Percentiles rank a stretch among this genome's conserved stretches.
These are phyloP conservation scores for Hymenochirus boettgeri DNA, from an alignment of 2,113 vertebrate species.

Conservation along the genomic window DNA sequence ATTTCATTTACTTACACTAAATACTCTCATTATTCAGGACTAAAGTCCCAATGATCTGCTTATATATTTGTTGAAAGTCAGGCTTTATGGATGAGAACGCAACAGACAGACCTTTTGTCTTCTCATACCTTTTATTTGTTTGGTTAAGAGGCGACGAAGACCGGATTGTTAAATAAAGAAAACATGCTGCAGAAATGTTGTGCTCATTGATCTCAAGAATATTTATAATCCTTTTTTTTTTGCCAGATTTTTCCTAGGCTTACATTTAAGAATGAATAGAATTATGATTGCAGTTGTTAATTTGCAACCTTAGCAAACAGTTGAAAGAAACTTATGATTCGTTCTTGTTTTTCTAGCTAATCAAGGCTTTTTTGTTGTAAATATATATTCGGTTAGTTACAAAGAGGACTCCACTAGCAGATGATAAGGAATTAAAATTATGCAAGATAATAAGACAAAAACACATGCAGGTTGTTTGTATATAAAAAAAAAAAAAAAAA, in stretches of 20 bases:
- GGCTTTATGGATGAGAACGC: neutral
- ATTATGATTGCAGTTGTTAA: slow-evolving; percentile 31
- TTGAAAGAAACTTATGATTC: slow-evolving; percentile 12
- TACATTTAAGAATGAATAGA: slow-evolving; percentile 27
- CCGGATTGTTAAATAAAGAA: neutral
- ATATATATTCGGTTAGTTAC: neutral
- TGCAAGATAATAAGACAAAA: neutral
- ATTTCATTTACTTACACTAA: neutral
- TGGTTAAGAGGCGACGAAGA: neutral
- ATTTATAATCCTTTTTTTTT: neutral
- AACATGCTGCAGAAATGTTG: neutral
- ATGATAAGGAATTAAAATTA: neutral
- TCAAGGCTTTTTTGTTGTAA: slow-evolving; percentile 30
- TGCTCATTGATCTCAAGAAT: neutral
- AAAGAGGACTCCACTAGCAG: neutral
- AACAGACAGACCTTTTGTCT: neutral
- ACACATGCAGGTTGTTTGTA: neutral
- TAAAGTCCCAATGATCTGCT: neutral
- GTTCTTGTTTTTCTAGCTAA: slow-evolving; percentile 18
- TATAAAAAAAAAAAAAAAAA: neutral
- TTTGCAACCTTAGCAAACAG: slow-evolving; percentile 31
- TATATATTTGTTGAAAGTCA: neutral
- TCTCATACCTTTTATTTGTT: neutral
- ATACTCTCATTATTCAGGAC: neutral
- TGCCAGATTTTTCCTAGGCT: slow-evolving; percentile 1